Base-by-base conservation (phyloP, 1,140 invertebrate species). In the Bombus haemorrhoidalis region DNA sequence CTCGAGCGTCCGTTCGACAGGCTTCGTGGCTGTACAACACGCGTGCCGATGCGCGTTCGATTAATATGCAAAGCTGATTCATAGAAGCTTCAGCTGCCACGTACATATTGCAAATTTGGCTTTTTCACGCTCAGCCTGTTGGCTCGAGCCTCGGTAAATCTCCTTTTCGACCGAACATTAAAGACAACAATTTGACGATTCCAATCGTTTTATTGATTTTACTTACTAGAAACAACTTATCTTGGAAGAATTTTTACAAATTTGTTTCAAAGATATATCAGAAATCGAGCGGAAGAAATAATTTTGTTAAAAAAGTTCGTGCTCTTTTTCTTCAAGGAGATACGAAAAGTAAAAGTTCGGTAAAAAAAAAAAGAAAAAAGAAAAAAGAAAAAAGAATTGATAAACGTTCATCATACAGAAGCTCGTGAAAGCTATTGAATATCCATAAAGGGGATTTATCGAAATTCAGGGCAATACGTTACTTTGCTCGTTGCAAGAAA, bases 1-100 rank as follows among this genome's bases (percentile, higher is more conserved):
- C 39, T 6, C 66, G 41, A 82, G 53, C 62, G 83, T 59, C 81
- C 9, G 73, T 80, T 69, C 22, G 68, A 28, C 25, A 28, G 34
- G 66, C 32, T 37, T 37, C 66, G 32, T 22, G 32, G 8, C 9
- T 68, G 15, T 15, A 32, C 6, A 66, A 66, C 15, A 66, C 62
- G 62, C 62, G n/a, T 32, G 62, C 13, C 13, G 32, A 66, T 22
- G 64, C 64, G 64, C 32, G 13, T 18, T 66, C n/a, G 18, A 37
- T 68, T 68, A 37, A 68, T 37, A 10, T 68, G 66, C 34, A 37
- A 37, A 68, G 32, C 18, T 22, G 66, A 68, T 10, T 68, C 34
- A 25, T 3, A 10, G 34, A 25, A 10, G 22, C 3, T 68, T 68
- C 66, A 8, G 8, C 18, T 25, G 18, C 8, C 32, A 10, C 22